A percentile compares a stretch with the other conserved stretches of the same genome.
phyloP scores from a whole-genome alignment of 1,140 invertebrate genomes.

The Zaprionus taronus region DNA sequence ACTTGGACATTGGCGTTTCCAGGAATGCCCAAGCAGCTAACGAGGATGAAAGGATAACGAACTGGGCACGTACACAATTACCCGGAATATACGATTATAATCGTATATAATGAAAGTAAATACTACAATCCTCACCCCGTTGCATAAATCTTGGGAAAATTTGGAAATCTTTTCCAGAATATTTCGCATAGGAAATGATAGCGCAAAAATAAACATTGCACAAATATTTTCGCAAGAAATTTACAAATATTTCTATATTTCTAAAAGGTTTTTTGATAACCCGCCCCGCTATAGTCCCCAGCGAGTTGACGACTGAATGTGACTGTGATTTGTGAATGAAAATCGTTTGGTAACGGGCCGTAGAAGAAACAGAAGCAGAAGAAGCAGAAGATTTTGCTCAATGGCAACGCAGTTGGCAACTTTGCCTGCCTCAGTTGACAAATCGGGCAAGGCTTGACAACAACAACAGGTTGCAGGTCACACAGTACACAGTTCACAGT shows the following conservation, averaged over 20 bases:
- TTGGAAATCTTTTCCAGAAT: background rate
- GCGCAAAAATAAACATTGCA: slow-evolving; percentile 41
- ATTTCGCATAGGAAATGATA: slow-evolving; percentile 72
- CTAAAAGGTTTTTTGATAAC: slow-evolving; percentile 10
- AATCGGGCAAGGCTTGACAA: slow-evolving; percentile 63
- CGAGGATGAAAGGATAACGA: slow-evolving; percentile 16
- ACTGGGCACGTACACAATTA: slow-evolving; percentile 41
- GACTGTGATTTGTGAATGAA: slow-evolving; percentile 51
- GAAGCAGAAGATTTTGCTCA: background rate
- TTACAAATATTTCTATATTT: slow-evolving; percentile 62
- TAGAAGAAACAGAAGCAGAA: slow-evolving; percentile 30
- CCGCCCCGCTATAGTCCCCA: slow-evolving; percentile 38
- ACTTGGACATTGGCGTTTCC: slow-evolving; percentile 34
- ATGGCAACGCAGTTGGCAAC: slow-evolving; percentile 65
- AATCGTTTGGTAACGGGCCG: slow-evolving; percentile 39
- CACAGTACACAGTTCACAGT: too few species aligned
- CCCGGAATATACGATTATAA: slow-evolving; percentile 14
- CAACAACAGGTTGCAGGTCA: slow-evolving; percentile 33
- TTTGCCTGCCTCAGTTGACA: slow-evolving; percentile 74
- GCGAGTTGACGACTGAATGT: slow-evolving; percentile 5
- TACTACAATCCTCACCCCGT: slow-evolving; percentile 25
- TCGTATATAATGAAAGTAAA: background rate
- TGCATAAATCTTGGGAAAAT: slow-evolving; percentile 65
- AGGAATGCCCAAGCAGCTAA: slow-evolving; percentile 23
- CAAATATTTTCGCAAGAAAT: slow-evolving; percentile 77